These are phyloP conservation scores for Ferrisia virgata DNA, from an alignment of 2,888 invertebrate species.

Conservation along the genomic window DNA sequence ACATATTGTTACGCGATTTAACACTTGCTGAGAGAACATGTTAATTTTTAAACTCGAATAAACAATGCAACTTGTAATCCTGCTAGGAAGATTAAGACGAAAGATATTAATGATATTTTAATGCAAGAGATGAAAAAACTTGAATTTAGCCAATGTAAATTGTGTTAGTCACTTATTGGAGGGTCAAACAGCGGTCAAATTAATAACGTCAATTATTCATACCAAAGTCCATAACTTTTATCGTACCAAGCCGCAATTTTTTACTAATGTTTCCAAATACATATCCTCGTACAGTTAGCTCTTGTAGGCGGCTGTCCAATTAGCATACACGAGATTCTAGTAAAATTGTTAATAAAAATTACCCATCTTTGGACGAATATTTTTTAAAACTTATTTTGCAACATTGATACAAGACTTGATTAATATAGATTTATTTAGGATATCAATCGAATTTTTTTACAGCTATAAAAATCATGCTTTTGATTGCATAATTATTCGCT, in stretches of 20 bases:
- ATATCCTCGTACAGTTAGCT: not conserved
- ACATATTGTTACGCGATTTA: not conserved
- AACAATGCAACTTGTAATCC: not conserved
- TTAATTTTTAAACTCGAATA: not conserved
- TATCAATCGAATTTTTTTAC: not conserved
- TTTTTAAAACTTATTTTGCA: not conserved
- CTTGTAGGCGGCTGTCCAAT: constrained; percentile 17
- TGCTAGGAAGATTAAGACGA: not conserved
- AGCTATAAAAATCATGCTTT: not conserved
- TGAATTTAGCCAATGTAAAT: not conserved
- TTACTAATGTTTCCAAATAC: not conserved
- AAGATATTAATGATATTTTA: constrained; percentile 15
- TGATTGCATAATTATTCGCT: not conserved
- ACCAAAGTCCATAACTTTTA: not conserved
- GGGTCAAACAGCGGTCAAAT: constrained; percentile 19
- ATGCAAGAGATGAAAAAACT: not conserved
- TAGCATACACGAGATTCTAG: not conserved
- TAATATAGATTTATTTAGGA: not conserved
- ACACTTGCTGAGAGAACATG: not conserved
- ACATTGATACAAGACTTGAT: not conserved
- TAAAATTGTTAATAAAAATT: not conserved
- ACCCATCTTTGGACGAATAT: not conserved
- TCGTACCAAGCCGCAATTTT: not conserved
- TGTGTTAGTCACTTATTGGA: not conserved
- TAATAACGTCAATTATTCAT: constrained; percentile 25